Conservation (phyloP, 2,888 invertebrate genomes). For the Megamerina dolium region DNA sequence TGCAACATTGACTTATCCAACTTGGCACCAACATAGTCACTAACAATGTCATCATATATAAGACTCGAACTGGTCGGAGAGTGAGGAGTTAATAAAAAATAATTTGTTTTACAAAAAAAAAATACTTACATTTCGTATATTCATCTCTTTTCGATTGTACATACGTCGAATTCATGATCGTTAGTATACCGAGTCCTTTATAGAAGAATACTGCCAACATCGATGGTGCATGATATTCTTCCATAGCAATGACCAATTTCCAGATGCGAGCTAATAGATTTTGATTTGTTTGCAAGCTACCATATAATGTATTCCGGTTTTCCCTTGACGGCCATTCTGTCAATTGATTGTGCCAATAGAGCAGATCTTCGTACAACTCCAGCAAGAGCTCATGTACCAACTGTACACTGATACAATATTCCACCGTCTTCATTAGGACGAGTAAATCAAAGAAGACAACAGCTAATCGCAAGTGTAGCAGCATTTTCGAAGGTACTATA, state of each 20-base stretch:
- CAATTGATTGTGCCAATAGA: too few relatives aligned
- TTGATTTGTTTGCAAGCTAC: slow-evolving; percentile 29
- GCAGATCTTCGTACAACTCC: slow-evolving; percentile 23
- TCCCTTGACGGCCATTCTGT: slow-evolving; percentile 20
- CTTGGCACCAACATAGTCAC: slow-evolving; percentile 33
- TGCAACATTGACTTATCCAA: slow-evolving; percentile 33
- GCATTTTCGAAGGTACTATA: too few relatives aligned
- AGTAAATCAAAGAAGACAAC: slow-evolving; percentile 18
- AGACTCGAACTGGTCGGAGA: too few relatives aligned
- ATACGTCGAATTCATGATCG: slow-evolving; percentile 35
- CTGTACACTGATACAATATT: slow-evolving; percentile 30
- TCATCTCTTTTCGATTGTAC: slow-evolving; percentile 21
- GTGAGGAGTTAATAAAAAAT: too few relatives aligned
- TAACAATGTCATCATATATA: too few relatives aligned
- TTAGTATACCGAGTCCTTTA: slow-evolving; percentile 27
- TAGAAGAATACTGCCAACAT: slow-evolving; percentile 28
- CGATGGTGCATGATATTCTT: slow-evolving; percentile 29
- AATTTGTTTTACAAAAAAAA: too few relatives aligned
- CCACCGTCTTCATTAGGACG: slow-evolving; percentile 27
- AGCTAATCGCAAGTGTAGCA: slow-evolving; percentile 19
- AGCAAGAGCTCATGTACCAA: slow-evolving; percentile 28
- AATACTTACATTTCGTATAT: slow-evolving; percentile 6
- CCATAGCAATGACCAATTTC: slow-evolving; percentile 29
- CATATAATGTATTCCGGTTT: slow-evolving; percentile 15
- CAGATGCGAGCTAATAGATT: slow-evolving; percentile 29